phyloP scores from a whole-genome alignment of 2,888 invertebrate genomes.

The Eupithecia subumbrata region DNA sequence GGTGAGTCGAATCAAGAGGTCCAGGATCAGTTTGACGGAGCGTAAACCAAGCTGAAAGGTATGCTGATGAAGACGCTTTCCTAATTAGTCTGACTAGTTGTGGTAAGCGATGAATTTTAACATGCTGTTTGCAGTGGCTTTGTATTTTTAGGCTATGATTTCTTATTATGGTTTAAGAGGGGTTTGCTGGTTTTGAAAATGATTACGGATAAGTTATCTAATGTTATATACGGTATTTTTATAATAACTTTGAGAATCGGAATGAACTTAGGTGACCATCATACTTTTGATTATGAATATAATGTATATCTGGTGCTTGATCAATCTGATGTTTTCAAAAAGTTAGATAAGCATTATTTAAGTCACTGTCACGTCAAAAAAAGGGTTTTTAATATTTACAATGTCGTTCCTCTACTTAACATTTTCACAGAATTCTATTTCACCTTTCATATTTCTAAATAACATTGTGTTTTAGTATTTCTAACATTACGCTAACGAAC shows the following conservation, averaged over 20 bases:
- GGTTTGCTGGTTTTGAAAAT: neutral
- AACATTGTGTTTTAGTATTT: neutral
- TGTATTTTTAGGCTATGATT: neutral
- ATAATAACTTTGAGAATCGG: too few relatives aligned
- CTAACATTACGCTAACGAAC: neutral
- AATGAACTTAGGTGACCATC: too few relatives aligned
- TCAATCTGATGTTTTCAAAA: too few relatives aligned
- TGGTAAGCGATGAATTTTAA: slow-evolving; percentile 37
- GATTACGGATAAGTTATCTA: neutral
- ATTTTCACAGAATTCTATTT: too few relatives aligned
- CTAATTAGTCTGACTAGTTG: slow-evolving; percentile 58
- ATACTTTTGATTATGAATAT: too few relatives aligned
- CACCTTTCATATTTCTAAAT: neutral
- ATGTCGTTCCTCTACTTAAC: too few relatives aligned
- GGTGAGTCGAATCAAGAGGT: slow-evolving; percentile 2
- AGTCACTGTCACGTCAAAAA: too few relatives aligned
- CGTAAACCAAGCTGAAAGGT: slow-evolving; percentile 68
- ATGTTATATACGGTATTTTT: neutral
- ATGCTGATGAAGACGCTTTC: slow-evolving; percentile 68
- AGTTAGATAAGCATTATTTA: too few relatives aligned
- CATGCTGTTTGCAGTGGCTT: slow-evolving; percentile 19
- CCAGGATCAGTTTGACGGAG: slow-evolving; percentile 40
- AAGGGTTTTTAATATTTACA: too few relatives aligned
- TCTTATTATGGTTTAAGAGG: neutral
- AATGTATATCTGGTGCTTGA: too few relatives aligned